These are phyloP conservation scores for Neoascia interrupta DNA, from an alignment of 2,888 invertebrate genomes.

Conservation along the genomic window DNA sequence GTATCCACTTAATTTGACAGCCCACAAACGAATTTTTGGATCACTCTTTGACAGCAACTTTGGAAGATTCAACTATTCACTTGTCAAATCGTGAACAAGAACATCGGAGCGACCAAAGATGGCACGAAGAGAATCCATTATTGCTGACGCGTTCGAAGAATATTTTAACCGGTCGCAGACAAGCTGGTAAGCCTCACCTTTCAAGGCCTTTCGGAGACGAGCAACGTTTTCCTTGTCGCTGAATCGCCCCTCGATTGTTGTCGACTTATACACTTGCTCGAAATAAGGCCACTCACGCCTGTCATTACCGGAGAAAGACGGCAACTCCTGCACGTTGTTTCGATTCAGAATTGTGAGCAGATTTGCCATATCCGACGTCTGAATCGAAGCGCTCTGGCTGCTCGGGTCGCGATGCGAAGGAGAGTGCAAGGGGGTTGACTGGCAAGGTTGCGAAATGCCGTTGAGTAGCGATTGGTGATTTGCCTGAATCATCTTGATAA, in stretches of 20 bases:
- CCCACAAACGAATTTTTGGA: background rate
- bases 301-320: background rate
- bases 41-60: background rate
- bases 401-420: too few relatives aligned
- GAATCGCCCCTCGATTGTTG: background rate
- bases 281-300: constrained; percentile 10
- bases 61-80: background rate
- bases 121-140: background rate
- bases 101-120: too few relatives aligned
- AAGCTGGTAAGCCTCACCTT: background rate
- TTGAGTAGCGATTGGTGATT: too few relatives aligned
- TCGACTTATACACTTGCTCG: background rate
- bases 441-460: too few relatives aligned
- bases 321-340: constrained; percentile 13
- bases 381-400: too few relatives aligned
- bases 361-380: background rate
- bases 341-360: background rate
- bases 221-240: background rate
- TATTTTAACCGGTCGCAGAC: background rate
- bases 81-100: background rate
- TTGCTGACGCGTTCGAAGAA: background rate
- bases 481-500: too few relatives aligned
- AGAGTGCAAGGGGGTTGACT: too few relatives aligned
- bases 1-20: too few relatives aligned
- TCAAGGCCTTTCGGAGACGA: background rate